phyloP scores from a whole-genome alignment of 2,797 vertebrate genomes.

The Chiloscyllium punctatum region DNA sequence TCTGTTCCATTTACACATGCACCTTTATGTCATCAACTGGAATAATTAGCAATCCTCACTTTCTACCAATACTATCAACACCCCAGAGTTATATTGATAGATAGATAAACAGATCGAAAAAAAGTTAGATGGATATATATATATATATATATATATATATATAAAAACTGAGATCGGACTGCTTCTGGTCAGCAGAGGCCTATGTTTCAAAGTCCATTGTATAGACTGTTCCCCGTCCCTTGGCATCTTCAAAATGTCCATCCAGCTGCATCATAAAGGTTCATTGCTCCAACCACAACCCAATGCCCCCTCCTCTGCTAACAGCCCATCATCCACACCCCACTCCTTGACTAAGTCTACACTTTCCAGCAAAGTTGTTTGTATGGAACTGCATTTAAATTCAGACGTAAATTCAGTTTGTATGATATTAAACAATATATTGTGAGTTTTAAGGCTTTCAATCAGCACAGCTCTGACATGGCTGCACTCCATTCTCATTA shows the following conservation, averaged over 20 bases:
- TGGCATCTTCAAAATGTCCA: not conserved
- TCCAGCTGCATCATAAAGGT: not conserved
- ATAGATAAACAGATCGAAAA: not conserved
- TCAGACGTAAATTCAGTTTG: not conserved
- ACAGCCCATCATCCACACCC: too few species aligned
- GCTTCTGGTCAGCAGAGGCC: not conserved
- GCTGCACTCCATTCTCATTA: slow-evolving; percentile 78
- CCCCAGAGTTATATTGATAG: not conserved
- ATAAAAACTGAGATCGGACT: not conserved
- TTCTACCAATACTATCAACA: not conserved
- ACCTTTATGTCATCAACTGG: not conserved
- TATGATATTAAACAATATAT: not conserved
- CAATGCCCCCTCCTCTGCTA: not conserved
- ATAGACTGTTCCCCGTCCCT: not conserved
- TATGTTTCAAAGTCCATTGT: not conserved
- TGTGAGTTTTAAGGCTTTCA: slow-evolving; percentile 41
- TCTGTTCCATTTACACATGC: not conserved
- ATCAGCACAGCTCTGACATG: slow-evolving; percentile 72
- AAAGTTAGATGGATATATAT: not conserved
- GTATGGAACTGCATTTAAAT: not conserved
- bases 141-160: not conserved
- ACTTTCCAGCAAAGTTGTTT: not conserved
- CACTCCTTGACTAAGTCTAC: not conserved
- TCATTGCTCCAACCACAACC: not conserved
- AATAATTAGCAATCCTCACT: not conserved